Conservation (phyloP, 2,888 invertebrate species). For the Plebejus melissa region DNA sequence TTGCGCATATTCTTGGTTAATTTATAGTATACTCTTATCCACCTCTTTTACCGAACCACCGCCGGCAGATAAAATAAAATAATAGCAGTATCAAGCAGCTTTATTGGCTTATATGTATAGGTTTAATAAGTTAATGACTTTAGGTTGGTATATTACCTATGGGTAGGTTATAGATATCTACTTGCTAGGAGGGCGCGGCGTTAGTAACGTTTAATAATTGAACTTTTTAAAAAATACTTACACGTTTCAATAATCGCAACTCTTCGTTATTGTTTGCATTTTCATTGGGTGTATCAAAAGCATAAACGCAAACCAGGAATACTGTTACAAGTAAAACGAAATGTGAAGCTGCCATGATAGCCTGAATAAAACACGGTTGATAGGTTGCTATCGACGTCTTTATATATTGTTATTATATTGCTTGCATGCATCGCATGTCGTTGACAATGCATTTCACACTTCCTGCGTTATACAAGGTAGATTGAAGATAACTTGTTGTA, state of each 20-base stretch:
- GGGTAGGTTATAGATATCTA: no score
- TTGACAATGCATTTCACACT: conserved; percentile 67
- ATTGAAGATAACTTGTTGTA: conserved; percentile 52
- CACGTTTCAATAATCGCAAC: neutral
- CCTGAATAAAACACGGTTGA: neutral
- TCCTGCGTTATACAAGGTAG: conserved; percentile 61
- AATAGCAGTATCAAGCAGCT: no score
- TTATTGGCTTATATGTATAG: no score
- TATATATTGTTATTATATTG: neutral
- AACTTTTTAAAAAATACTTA: neutral
- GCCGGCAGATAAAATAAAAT: no score
- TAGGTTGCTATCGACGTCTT: neutral
- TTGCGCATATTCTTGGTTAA: no score
- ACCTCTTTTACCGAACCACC: no score
- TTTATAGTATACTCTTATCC: no score
- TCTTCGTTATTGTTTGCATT: neutral
- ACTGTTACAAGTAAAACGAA: neutral
- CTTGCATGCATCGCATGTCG: conserved; percentile 45
- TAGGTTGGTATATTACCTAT: no score
- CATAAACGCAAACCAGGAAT: neutral
- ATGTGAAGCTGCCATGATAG: neutral
- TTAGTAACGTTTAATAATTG: neutral
- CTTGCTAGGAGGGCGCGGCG: no score
- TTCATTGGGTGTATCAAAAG: neutral
- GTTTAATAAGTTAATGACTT: no score